These are phyloP conservation scores for Maccullochella peelii DNA, from an alignment of 2,113 vertebrate species.

Conservation along the genomic window DNA sequence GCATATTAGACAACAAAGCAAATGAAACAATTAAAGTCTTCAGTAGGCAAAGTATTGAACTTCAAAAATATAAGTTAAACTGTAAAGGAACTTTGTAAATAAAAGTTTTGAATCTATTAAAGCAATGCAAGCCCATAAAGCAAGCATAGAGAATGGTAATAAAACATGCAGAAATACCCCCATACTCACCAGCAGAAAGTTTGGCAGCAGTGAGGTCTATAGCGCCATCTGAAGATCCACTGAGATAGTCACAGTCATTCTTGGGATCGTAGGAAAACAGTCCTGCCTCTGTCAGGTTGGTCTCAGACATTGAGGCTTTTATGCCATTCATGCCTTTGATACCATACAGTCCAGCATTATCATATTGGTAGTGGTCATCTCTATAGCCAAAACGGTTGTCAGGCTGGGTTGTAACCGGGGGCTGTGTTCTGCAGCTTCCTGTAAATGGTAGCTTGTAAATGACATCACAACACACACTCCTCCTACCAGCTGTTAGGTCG, in stretches of 20 bases:
- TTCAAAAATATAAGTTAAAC: slow-evolving; percentile 63
- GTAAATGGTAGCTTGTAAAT: slow-evolving; percentile 97
- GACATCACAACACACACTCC: slow-evolving; percentile 95
- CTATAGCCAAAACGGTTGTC: slow-evolving; percentile 91
- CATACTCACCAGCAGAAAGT: slow-evolving; percentile 94
- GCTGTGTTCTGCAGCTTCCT: slow-evolving; percentile 91
- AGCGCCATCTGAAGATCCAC: slow-evolving; percentile 88
- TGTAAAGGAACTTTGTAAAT: slow-evolving; percentile 53
- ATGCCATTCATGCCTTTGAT: slow-evolving; percentile 90
- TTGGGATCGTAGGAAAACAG: slow-evolving; percentile 91
- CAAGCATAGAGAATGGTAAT: slow-evolving; percentile 26
- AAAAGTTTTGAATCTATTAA: slow-evolving; percentile 20
- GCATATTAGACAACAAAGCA: slow-evolving; percentile 27
- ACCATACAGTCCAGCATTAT: slow-evolving; percentile 84
- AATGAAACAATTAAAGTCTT: slow-evolving; percentile 1
- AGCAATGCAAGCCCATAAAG: slow-evolving; percentile 71
- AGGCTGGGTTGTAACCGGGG: slow-evolving; percentile 89
- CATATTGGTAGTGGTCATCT: slow-evolving; percentile 92
- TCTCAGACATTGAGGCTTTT: slow-evolving; percentile 92
- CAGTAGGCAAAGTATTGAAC: slow-evolving; percentile 14
- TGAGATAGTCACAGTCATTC: slow-evolving; percentile 90
- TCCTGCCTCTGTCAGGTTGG: slow-evolving; percentile 90
- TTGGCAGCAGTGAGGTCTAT: slow-evolving; percentile 96
- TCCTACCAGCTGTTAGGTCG: slow-evolving; percentile 94
- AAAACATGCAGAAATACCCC: slow-evolving; percentile 52